Evolutionary conservation across 2,113 vertebrate species (phyloP), one percentile per base, ranked within the genome.

Genomic region (Zapus hudsonius): DNA sequence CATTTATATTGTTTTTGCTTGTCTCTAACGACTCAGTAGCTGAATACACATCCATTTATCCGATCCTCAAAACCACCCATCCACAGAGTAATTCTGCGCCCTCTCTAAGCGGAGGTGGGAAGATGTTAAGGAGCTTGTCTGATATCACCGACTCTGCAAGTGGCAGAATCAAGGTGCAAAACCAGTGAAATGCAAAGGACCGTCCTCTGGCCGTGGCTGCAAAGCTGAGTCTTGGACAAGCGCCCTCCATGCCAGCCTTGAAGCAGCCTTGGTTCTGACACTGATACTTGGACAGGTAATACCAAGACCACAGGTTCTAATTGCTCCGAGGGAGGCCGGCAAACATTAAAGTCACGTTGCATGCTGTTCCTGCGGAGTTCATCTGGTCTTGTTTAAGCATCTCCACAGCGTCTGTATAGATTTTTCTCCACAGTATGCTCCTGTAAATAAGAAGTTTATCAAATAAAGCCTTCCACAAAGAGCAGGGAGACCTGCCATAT

Each of bases 381-480:
- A 74, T 91, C 61, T 81, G 90, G 38, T 93, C 78, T 80, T 90
- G 80, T 91, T 95, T 87, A 87, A 95, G 84, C 79, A 92, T 31
- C 67, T 12, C 15, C 72, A 64, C n/a, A 92, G 7, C 83, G 90
- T 84, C 80, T 87, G 15, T 93, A 96, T 96, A 96, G 95, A 96
- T 95, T 96, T 95, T 96, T 95, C 76, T 94, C 81, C 84, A 91
- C 63, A 61, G 64, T 16, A 47, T 79, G 52, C 73, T 87, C 31
- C 84, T 91, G 40, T 95, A 94, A 94, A 94, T 95, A 89, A 95
- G 79, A 87, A 74, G 76, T 94, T 96, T 94, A 96, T 93, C 91
- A 95, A 95, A 96, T 92, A 87, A 94, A 96, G 84, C 84, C 57
- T 92, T 69, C 57, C 57, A 79, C 93, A 91, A 84, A 92, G 87